Conservation (phyloP, 2,113 vertebrate genomes). For the Eudyptes chrysolophus region DNA sequence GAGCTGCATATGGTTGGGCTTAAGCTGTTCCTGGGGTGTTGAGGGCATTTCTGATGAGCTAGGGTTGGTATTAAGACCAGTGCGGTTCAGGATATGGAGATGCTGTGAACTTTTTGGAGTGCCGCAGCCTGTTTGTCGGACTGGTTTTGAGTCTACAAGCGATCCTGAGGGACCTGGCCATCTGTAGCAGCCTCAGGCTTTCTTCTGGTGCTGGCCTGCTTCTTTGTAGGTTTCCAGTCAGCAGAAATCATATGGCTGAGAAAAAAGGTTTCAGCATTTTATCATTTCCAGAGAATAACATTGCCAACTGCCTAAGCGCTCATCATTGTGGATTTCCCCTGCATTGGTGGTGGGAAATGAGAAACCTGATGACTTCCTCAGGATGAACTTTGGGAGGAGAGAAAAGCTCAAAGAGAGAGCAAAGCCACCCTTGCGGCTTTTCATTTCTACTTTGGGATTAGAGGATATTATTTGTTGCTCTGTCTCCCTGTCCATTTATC, state of each 20-base stretch:
- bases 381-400: background rate
- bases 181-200: background rate
- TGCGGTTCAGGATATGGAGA: background rate
- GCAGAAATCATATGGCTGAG: slow-evolving; percentile 6
- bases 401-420: background rate
- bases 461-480: background rate
- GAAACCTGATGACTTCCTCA: background rate
- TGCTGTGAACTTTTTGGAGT: background rate
- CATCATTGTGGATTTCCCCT: background rate
- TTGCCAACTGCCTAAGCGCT: background rate
- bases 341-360: background rate
- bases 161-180: background rate
- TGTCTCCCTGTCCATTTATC: background rate
- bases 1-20: background rate
- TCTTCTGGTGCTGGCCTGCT: background rate
- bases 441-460: background rate
- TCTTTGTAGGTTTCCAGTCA: background rate
- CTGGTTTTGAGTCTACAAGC: background rate
- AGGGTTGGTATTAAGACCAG: background rate
- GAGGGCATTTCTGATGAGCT: background rate
- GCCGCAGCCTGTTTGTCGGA: background rate
- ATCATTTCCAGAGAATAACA: background rate
- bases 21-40: background rate
- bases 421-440: background rate
- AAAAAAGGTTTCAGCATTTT: background rate